Evolutionary conservation across 2,888 invertebrate species (phyloP).

Genomic region (Tachina lurida): DNA sequence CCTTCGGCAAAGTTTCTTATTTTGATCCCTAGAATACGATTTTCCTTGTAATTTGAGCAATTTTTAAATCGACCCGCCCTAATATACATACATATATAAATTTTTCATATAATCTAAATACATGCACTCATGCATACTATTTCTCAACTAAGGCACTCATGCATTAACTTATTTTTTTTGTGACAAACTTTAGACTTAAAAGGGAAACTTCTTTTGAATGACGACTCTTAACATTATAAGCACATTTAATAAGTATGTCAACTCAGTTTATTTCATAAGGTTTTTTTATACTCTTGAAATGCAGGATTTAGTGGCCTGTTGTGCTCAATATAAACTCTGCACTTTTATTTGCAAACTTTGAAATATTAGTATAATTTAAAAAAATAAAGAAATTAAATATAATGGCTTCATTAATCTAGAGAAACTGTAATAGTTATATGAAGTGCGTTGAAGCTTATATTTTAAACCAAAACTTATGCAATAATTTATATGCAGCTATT

Average conservation of each 20-base stretch:
- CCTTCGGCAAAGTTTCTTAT: too few relatives aligned
- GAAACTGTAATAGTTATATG: too few relatives aligned
- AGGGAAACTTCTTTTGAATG: not conserved
- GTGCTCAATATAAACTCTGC: not conserved
- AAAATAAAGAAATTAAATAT: not conserved
- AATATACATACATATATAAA: too few relatives aligned
- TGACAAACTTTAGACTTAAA: not conserved
- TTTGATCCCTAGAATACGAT: too few relatives aligned
- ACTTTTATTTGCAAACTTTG: not conserved
- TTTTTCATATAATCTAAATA: too few relatives aligned
- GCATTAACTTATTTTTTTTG: not conserved
- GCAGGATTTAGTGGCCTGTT: not conserved
- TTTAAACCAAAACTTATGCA: too few relatives aligned
- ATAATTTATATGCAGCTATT: too few relatives aligned
- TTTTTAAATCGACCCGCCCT: too few relatives aligned
- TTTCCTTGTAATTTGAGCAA: too few relatives aligned
- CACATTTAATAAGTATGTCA: conserved; percentile 24
- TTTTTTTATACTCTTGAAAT: not conserved
- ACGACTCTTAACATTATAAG: conserved; percentile 20
- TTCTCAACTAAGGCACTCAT: conserved; percentile 15
- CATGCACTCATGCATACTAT: too few relatives aligned
- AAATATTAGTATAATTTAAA: conserved; percentile 2
- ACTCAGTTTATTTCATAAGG: conserved; percentile 15
- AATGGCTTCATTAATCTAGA: too few relatives aligned
- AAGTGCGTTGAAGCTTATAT: too few relatives aligned